These are phyloP conservation scores for Halcyon badia DNA, from an alignment of 2,797 vertebrate species.

Conservation along the genomic window DNA sequence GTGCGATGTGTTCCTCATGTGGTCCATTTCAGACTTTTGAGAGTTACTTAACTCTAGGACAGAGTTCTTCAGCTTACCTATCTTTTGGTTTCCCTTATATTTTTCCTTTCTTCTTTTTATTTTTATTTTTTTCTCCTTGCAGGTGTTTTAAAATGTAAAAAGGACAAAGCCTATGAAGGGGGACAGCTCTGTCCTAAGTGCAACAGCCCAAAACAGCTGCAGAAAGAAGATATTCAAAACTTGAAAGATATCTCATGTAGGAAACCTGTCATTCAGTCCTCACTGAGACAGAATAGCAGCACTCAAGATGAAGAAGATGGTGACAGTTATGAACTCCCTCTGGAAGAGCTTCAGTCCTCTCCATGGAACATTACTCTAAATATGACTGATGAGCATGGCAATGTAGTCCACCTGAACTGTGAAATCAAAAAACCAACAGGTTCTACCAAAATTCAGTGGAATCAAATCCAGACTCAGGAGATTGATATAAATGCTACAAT, in stretches of 20 bases:
- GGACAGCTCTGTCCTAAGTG: constrained; percentile 90
- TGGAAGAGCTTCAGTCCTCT: constrained; percentile 75
- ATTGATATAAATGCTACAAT: constrained; percentile 84
- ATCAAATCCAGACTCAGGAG: constrained; percentile 79
- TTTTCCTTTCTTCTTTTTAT: not conserved
- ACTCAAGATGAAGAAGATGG: constrained; percentile 51
- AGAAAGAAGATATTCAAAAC: constrained; percentile 80
- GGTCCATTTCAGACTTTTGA: not conserved
- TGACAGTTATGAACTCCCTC: constrained; percentile 61
- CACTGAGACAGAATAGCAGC: constrained; percentile 67
- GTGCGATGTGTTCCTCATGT: not conserved
- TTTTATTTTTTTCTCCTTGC: not conserved
- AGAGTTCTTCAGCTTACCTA: not conserved
- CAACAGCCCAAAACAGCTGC: constrained; percentile 80
- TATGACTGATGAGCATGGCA: constrained; percentile 91
- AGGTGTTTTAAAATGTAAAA: constrained; percentile 95
- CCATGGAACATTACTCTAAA: constrained; percentile 87
- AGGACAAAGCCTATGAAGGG: constrained; percentile 86
- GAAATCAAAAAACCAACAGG: constrained; percentile 76
- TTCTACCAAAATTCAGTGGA: constrained; percentile 79
- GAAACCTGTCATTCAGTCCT: constrained; percentile 83
- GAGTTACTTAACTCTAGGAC: not conserved
- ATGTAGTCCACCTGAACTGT: constrained; percentile 86
- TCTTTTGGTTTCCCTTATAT: not conserved
- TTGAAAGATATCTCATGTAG: constrained; percentile 81